These are phyloP conservation scores for Sarotherodon lohbergeri DNA, from an alignment of 2,113 vertebrate species.

Conservation along the genomic window DNA sequence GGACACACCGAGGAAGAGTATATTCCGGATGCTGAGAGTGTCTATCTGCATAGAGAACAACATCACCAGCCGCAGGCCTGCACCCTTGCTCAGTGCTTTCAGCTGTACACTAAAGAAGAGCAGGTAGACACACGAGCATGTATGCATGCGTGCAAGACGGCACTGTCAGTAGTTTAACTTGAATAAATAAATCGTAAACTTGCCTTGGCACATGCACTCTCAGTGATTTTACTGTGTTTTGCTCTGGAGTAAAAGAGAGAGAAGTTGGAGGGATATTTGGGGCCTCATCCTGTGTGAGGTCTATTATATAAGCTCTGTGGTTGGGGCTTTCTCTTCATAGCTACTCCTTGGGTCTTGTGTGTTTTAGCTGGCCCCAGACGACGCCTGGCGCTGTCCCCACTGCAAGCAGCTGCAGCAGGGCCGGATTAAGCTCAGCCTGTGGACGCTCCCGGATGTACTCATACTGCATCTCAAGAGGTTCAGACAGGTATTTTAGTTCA, in stretches of 20 bases:
- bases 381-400: constrained; percentile 96
- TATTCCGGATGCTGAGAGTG: constrained; percentile 93
- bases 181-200: not conserved
- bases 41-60: constrained; percentile 89
- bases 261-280: not conserved
- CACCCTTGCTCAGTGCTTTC: constrained; percentile 95
- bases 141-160: not conserved
- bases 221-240: constrained; percentile 6
- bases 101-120: constrained; percentile 99
- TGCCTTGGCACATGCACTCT: not conserved
- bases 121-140: constrained; percentile 72
- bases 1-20: constrained; percentile 93
- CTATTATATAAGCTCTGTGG: constrained; percentile 25
- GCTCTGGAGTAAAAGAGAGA: not conserved
- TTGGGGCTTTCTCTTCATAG: constrained; percentile 36
- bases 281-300: constrained; percentile 15
- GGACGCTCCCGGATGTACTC: constrained; percentile 95
- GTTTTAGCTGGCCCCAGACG: constrained; percentile 90
- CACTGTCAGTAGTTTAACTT: not conserved
- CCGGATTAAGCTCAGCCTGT: constrained; percentile 93
- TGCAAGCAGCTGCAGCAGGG: constrained; percentile 98
- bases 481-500: constrained; percentile 79
- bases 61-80: constrained; percentile 95
- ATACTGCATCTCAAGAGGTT: constrained; percentile 97
- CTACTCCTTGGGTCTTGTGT: constrained; percentile 13